phyloP scores from a whole-genome alignment of 2,797 vertebrate species.

The Scarus forsteni region DNA sequence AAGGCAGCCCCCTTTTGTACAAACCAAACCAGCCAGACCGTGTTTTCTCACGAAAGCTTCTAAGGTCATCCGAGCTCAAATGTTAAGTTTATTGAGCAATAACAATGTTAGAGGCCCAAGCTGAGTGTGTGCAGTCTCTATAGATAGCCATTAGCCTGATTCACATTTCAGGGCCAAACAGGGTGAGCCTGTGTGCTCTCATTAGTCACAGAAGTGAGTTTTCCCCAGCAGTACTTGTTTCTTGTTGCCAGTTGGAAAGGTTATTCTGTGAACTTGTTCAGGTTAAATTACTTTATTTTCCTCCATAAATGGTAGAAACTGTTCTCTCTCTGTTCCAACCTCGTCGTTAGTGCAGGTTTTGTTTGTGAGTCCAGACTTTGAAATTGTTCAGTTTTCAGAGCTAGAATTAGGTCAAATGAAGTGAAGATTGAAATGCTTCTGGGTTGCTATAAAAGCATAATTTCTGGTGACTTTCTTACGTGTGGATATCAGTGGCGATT shows the following conservation, averaged over 20 bases:
- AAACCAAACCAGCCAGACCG: conserved; percentile 30
- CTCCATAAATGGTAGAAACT: background rate
- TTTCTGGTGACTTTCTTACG: background rate
- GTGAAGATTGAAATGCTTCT: background rate
- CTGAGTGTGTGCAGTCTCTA: conserved; percentile 48
- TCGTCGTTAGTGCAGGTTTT: background rate
- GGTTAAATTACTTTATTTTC: background rate
- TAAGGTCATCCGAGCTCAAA: conserved; percentile 54
- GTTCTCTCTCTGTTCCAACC: background rate
- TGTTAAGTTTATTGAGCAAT: conserved; percentile 65
- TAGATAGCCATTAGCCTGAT: conserved; percentile 67
- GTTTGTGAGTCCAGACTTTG: background rate
- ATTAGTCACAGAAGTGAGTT: conserved; percentile 48
- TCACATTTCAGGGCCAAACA: conserved; percentile 60
- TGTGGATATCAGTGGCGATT: no score
- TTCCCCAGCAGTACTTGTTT: conserved; percentile 15
- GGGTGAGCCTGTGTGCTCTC: conserved; percentile 37
- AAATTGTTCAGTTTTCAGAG: background rate
- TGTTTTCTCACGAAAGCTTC: conserved; percentile 41
- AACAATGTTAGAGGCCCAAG: conserved; percentile 49
- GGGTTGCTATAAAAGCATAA: background rate
- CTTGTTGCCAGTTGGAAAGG: conserved; percentile 23
- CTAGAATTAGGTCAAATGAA: background rate
- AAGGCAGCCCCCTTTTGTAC: conserved; percentile 35
- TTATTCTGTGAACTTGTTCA: background rate